Percentiles rank a stretch among this genome's conserved stretches.
Conservation (phyloP, 2,888 invertebrate species). For the Caenorhabditis sp. region DNA sequence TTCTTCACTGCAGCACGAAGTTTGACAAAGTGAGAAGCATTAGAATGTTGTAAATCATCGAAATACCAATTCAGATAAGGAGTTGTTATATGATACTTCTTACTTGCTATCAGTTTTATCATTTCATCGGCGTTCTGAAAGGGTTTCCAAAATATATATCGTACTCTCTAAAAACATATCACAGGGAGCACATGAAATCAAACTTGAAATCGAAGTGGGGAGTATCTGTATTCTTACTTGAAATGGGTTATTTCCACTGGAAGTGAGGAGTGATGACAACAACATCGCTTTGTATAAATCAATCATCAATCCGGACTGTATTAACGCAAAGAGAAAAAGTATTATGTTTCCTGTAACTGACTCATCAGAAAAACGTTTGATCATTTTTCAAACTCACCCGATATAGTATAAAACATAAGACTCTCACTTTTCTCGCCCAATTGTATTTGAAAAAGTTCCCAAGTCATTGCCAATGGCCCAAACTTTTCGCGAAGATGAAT, state of each 20-base stretch:
- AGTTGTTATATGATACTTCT: constrained; percentile 48
- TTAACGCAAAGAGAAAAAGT: constrained; percentile 43
- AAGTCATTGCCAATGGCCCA: constrained; percentile 54
- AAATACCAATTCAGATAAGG: constrained; percentile 56
- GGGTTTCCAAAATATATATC: not conserved
- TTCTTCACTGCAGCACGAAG: constrained; percentile 43
- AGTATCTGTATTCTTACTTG: no score
- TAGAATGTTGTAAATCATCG: constrained; percentile 44
- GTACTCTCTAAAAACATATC: not conserved
- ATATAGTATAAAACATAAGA: constrained; percentile 41
- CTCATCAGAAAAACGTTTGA: constrained; percentile 40
- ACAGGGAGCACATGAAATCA: no score
- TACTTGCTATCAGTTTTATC: constrained; percentile 42
- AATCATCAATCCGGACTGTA: constrained; percentile 49
- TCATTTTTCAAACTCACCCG: constrained; percentile 34
- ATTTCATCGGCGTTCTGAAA: constrained; percentile 40
- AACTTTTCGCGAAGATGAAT: constrained; percentile 42
- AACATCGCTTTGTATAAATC: constrained; percentile 45
- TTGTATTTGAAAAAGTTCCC: constrained; percentile 59
- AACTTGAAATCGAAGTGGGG: no score
- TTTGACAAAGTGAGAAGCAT: constrained; percentile 42
- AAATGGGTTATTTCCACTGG: constrained; percentile 47
- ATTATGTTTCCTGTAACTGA: constrained; percentile 31
- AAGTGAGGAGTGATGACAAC: constrained; percentile 43
- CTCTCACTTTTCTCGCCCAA: constrained; percentile 56